Evolutionary conservation across 2,888 invertebrate species (phyloP), one percentile per base, ranked within the genome.

Genomic region (Stenolophus ochropezus): DNA sequence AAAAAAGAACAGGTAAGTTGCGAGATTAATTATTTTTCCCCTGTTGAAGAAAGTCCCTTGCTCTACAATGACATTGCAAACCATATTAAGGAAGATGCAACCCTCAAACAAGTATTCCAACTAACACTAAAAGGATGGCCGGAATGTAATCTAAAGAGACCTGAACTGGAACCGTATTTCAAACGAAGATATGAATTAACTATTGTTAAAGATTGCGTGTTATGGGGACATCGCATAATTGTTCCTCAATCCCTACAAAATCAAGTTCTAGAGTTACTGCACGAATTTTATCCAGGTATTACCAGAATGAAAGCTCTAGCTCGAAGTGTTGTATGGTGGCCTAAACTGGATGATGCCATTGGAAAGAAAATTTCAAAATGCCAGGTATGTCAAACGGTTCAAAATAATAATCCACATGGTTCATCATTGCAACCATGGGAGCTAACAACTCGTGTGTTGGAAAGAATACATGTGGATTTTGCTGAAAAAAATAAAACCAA

Each of bases 401-500:
- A 23, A 47, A 27, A 27, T 4, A 74, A 74, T 23, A 74, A 74
- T 74, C 82, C 81, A n/a, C 6, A 61, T n/a, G 77, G 79, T 51
- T 25, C 61, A 6, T 16, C 18, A 4, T 47, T 56, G 0, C 83
- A 85, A 51, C 82, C 83, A 14, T 84, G 83, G 84, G 82, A 85
- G 53, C 80, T 77, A 56, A 82, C 83, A 4, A 73, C 51, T 8
- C 23, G 56, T 49, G 81, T 84, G 4, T 86, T 85, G 85, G 79
- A 80, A 25, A 20, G 85, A 61, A 27, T 85, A n/a, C 86, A 86
- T 74, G 81, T 86, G 33, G 85, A 86, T 84, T 86, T 85, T 81
- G 84, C 85, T 81, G 69, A 56, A 23, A 77, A 21, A 11, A 65
- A 83, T 23, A 5, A 27, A 27, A 27, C 27, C n/a, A n/a, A n/a